Conservation (phyloP, 2,888 invertebrate species). For the Troides oblongomaculatus region DNA sequence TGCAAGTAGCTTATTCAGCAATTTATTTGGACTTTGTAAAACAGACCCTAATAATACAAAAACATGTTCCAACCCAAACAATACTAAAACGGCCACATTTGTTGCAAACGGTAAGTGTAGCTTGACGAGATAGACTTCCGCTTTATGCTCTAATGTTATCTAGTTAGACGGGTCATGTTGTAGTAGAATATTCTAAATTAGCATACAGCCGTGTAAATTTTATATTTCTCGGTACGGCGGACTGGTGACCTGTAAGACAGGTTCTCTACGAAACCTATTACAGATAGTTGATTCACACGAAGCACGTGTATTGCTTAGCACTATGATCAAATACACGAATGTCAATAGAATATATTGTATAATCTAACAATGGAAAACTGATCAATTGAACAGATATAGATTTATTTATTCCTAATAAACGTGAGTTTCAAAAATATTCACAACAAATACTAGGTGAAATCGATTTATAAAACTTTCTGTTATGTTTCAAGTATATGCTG, state of each 20-base stretch:
- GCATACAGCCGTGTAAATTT: neutral
- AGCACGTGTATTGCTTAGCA: neutral
- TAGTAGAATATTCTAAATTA: slow-evolving; percentile 2
- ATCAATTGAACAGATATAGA: neutral
- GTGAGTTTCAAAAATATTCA: too few species aligned
- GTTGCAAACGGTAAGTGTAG: neutral
- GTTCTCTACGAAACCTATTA: neutral
- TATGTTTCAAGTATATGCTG: too few species aligned
- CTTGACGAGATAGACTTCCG: neutral
- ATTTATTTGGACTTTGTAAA: too few species aligned
- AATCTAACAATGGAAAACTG: neutral
- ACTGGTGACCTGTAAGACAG: neutral
- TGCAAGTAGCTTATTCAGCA: too few species aligned
- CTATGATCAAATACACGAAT: too few species aligned
- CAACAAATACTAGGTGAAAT: too few species aligned
- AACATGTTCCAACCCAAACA: neutral
- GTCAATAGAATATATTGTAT: neutral
- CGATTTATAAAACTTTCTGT: too few species aligned
- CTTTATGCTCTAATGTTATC: neutral
- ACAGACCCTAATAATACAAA: neutral
- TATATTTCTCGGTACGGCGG: neutral
- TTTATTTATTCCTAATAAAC: too few species aligned
- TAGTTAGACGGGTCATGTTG: neutral
- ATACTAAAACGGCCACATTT: neutral
- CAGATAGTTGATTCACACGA: neutral